These are phyloP conservation scores for Pseudonaja textilis DNA, from an alignment of 2,113 vertebrate species.

Conservation along the genomic window DNA sequence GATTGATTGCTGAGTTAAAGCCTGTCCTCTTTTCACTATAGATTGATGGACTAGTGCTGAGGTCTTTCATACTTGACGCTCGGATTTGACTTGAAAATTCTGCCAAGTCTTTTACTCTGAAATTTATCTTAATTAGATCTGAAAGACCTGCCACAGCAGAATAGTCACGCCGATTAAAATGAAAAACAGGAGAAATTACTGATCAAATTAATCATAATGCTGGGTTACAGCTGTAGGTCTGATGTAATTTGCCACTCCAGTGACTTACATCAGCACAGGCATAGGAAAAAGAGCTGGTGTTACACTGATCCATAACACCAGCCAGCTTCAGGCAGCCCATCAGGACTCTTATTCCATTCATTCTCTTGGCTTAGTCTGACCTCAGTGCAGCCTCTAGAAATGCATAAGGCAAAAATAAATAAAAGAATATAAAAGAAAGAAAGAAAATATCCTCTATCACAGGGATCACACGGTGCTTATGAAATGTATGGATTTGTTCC, in stretches of 20 bases:
- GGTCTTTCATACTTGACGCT: constrained; percentile 92
- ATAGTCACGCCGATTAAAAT: constrained; percentile 99
- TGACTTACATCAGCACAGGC: constrained; percentile 97
- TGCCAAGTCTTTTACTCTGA: constrained; percentile 98
- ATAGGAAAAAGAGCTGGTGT: constrained; percentile 81
- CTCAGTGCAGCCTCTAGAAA: constrained; percentile 74
- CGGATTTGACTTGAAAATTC: constrained; percentile 90
- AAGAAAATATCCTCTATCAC: constrained; percentile 28
- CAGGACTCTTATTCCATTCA: constrained; percentile 77
- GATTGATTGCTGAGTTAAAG: constrained; percentile 83
- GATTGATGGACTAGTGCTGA: constrained; percentile 95
- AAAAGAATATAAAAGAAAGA: constrained; percentile 1
- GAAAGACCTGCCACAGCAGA: constrained; percentile 99
- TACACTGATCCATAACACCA: constrained; percentile 90
- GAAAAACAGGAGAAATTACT: constrained; percentile 99
- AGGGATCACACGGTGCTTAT: neutral
- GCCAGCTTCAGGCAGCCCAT: constrained; percentile 83
- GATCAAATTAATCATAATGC: constrained; percentile 99
- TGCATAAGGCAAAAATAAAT: constrained; percentile 70
- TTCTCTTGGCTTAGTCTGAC: constrained; percentile 76
- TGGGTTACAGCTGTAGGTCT: constrained; percentile 99
- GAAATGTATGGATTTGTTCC: constrained; percentile 37
- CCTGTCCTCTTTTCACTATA: constrained; percentile 81
- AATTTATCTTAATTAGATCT: constrained; percentile 99
- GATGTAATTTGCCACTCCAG: constrained; percentile 99